Conservation (phyloP, 2,888 invertebrate genomes). For the Caenorhabditis drosophilae region DNA sequence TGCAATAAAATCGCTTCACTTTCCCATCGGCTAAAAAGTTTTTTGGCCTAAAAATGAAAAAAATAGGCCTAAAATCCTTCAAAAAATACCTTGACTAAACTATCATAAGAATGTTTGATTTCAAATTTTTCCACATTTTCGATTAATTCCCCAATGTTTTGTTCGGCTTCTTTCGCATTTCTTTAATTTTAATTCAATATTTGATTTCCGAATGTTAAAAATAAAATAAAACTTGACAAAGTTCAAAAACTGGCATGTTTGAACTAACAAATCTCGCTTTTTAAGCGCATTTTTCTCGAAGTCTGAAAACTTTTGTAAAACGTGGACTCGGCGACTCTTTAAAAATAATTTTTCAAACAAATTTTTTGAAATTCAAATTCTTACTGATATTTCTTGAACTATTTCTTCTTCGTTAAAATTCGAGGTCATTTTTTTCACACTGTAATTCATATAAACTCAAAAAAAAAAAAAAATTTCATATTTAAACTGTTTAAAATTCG, state of each 20-base stretch:
- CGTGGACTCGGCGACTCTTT: constrained; percentile 17
- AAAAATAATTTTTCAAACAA: not conserved
- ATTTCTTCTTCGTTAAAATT: constrained; percentile 7
- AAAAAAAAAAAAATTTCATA: no score
- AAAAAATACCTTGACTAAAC: constrained; percentile 3
- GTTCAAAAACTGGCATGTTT: constrained; percentile 14
- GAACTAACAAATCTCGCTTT: constrained; percentile 12
- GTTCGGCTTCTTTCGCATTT: constrained; percentile 6
- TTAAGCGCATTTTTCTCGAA: constrained; percentile 13
- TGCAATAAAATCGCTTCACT: constrained; percentile 5
- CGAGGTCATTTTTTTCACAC: constrained; percentile 13
- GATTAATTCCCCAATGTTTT: constrained; percentile 10
- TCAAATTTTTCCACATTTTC: constrained; percentile 9
- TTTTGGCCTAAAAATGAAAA: no score
- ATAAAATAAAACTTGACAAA: constrained; percentile 11
- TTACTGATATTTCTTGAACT: constrained; percentile 14
- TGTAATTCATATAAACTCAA: no score
- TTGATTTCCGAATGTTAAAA: not conserved
- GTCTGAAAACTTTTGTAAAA: constrained; percentile 22
- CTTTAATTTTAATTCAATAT: constrained; percentile 4
- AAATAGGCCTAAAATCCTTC: no score
- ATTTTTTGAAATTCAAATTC: not conserved
- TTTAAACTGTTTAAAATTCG: no score
- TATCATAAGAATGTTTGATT: constrained; percentile 6
- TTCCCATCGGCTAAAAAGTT: no score